These are phyloP conservation scores for Brachionichthys hirsutus DNA, from an alignment of 2,113 vertebrate species.

Conservation along the genomic window DNA sequence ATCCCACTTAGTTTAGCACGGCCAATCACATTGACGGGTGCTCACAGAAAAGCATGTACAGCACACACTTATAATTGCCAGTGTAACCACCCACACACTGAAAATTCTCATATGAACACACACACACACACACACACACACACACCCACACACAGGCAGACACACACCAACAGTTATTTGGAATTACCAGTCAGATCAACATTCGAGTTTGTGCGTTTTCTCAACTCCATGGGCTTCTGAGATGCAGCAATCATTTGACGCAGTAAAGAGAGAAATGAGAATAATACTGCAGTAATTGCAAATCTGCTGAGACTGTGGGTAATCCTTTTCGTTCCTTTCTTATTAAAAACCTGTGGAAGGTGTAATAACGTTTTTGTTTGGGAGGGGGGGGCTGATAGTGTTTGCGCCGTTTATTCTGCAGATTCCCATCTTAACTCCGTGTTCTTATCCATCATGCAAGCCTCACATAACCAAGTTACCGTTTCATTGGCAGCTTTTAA, in stretches of 20 bases:
- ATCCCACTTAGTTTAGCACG: conserved; percentile 65
- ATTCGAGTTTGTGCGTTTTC: conserved; percentile 45
- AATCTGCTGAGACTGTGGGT: conserved; percentile 33
- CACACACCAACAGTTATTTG: conserved; percentile 29
- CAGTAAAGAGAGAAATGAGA: conserved; percentile 34
- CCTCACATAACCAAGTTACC: too few relatives aligned
- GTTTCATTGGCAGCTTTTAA: too few relatives aligned
- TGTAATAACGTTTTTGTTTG: too few relatives aligned
- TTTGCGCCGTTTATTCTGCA: background rate
- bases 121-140: conserved; percentile 21
- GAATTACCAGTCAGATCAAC: conserved; percentile 47
- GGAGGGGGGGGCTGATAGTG: too few relatives aligned
- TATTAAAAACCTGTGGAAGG: too few relatives aligned
- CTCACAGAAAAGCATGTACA: conserved; percentile 24
- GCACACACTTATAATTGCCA: conserved; percentile 27
- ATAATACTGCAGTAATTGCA: conserved; percentile 26
- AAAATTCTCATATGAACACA: conserved; percentile 33
- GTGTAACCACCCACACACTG: conserved; percentile 53
- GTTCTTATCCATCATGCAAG: background rate
- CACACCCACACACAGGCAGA: background rate
- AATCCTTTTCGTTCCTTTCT: conserved; percentile 22
- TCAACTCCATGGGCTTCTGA: conserved; percentile 32
- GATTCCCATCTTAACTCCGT: background rate
- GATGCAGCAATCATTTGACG: conserved; percentile 22
- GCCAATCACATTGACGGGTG: conserved; percentile 46